A percentile compares a stretch with the other conserved stretches of the same genome.
These are phyloP conservation scores for Lasioglossum zephyrum DNA, from an alignment of 2,888 invertebrate species.

Conservation along the genomic window DNA sequence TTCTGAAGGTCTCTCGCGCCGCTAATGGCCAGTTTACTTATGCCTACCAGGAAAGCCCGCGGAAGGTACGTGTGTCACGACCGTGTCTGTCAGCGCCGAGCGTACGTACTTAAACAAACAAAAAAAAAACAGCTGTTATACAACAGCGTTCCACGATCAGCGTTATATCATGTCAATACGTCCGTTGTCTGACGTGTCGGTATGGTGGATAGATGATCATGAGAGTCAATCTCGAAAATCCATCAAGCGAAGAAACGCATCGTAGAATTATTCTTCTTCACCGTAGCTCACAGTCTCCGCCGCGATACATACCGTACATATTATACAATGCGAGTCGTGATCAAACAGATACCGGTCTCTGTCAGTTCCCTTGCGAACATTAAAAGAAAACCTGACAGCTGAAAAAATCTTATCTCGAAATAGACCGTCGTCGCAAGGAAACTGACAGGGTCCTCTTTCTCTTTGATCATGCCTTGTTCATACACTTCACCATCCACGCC, in stretches of 20 bases:
- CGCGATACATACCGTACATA: background rate
- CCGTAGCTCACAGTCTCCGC: background rate
- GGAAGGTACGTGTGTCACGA: conserved; percentile 81
- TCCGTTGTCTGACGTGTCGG: conserved; percentile 32
- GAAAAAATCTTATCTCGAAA: no score
- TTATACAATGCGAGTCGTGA: background rate
- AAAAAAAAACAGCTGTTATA: conserved; percentile 54
- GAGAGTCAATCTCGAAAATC: background rate
- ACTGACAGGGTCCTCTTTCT: background rate
- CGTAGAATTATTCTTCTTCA: background rate
- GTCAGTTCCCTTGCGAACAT: background rate
- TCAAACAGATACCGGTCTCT: background rate
- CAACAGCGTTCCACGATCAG: conserved; percentile 62
- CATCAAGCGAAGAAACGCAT: background rate
- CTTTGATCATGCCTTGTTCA: background rate
- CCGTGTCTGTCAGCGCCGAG: conserved; percentile 67
- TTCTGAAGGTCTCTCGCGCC: conserved; percentile 89
- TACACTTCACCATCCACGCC: background rate
- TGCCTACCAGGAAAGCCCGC: conserved; percentile 89
- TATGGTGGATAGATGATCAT: conserved; percentile 11
- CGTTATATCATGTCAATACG: conserved; percentile 38
- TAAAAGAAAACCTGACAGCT: background rate
- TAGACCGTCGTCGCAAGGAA: background rate
- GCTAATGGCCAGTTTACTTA: conserved; percentile 88
- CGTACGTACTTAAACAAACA: conserved; percentile 74